Evolutionary conservation across 1,140 invertebrate species (phyloP), one percentile per base, ranked within the genome.

Genomic region (Drosophila aff.): DNA sequence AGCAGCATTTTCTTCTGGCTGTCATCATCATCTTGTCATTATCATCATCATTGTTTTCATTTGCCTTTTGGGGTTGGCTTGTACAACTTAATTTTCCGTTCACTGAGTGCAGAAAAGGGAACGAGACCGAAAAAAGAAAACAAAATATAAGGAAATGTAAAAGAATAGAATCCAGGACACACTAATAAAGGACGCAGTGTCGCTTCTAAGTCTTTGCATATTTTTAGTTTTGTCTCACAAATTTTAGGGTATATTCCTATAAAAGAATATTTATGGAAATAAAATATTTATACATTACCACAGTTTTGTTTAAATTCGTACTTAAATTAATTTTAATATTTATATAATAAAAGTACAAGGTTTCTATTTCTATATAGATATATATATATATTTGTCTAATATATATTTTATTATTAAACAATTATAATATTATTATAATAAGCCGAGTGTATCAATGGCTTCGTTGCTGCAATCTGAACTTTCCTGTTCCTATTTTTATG

Each of bases 1-100:
- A 87, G 85, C 68, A 72, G 68, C 79, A 81, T 82, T 82, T 81
- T 77, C 79, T 78, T 52, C n/a, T 86, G 78, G 81, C 76, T 74
- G 66, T 81, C 77, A 71, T 72, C 64, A 46, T 71, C 65, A 57
- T 83, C 53, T 71, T 59, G 74, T 90, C 76, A 53, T 79, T 52
- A 49, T 77, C 64, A 49, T 76, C 57, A 43, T 77, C 75, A 81
- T 83, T 82, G 71, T 81, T 83, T 81, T 75, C 85, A 81, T 89
- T 89, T 90, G 78, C 81, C 79, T 84, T 89, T 84, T 71, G 78
- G 69, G 76, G 67, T 46, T 74, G 72, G 59, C 47, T 64, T 49
- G 67, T 78, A 67, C 74, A 90, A 85, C 85, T 85, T 89, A 79
- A 90, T 89, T 89, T 74, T 90, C 79, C 72, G 53, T 79, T 76